Conservation (phyloP, 1,140 invertebrate genomes). For the Mercenaria mercenaria region DNA sequence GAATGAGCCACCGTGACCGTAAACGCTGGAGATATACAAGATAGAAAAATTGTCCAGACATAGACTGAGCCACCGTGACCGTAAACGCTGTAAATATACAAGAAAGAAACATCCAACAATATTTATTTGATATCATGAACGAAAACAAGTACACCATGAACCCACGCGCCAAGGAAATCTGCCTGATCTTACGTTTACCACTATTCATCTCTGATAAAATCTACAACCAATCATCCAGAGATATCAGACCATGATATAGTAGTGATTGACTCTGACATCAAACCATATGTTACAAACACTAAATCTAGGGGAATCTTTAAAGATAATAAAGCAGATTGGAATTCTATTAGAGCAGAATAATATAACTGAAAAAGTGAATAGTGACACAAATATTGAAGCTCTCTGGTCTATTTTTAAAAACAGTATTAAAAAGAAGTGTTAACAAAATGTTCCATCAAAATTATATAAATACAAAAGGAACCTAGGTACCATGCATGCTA, state of each 20-base stretch:
- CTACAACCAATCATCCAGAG: constrained; percentile 36
- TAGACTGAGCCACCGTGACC: too few species aligned
- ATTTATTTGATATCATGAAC: not conserved
- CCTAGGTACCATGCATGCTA: constrained; percentile 50
- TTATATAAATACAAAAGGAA: constrained; percentile 1
- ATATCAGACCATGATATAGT: constrained; percentile 50
- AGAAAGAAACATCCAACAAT: not conserved
- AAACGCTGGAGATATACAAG: too few species aligned
- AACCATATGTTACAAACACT: not conserved
- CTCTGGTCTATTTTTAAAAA: constrained; percentile 6
- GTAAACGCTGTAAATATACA: not conserved
- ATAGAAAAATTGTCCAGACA: too few species aligned
- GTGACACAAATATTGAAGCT: not conserved
- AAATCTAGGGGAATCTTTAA: not conserved
- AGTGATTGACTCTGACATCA: constrained; percentile 40
- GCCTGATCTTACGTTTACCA: constrained; percentile 59
- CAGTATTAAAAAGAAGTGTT: not conserved
- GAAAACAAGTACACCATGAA: constrained; percentile 27
- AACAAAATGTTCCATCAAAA: not conserved
- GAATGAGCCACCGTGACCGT: too few species aligned
- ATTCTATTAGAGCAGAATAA: not conserved
- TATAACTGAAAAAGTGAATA: not conserved
- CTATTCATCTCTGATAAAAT: constrained; percentile 48
- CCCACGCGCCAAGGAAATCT: constrained; percentile 45
- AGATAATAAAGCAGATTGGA: constrained; percentile 37